Evolutionary conservation across 1,140 invertebrate genomes (phyloP).

Genomic region (Macrostomum lignano): DNA sequence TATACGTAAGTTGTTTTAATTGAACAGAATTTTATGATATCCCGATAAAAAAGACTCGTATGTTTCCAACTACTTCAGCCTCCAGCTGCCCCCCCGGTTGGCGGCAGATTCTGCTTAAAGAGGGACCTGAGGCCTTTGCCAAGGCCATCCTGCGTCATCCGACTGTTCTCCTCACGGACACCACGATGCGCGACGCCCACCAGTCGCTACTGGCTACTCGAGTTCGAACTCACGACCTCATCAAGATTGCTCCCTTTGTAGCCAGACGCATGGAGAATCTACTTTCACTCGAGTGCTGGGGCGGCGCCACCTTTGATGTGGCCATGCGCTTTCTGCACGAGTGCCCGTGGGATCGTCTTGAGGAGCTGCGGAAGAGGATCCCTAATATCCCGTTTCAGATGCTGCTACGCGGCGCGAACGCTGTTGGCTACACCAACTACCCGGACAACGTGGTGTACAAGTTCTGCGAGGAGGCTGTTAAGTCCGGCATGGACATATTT

Average conservation of each 20-base stretch:
- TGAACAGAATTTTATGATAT: too few relatives aligned
- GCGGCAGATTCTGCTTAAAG: conserved; percentile 46
- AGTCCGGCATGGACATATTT: conserved; percentile 94
- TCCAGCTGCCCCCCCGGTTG: conserved; percentile 50
- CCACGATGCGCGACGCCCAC: conserved; percentile 82
- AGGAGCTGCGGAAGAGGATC: conserved; percentile 58
- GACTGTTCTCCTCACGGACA: conserved; percentile 65
- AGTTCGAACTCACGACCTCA: conserved; percentile 62
- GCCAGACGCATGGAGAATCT: conserved; percentile 54
- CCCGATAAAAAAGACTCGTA: too few relatives aligned
- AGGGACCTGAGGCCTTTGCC: conserved; percentile 77
- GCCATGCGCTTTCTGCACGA: conserved; percentile 81
- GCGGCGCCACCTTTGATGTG: conserved; percentile 91
- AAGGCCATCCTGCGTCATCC: conserved; percentile 53
- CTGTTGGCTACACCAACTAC: conserved; percentile 93
- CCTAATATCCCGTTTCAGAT: conserved; percentile 99
- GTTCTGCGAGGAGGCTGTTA: conserved; percentile 59
- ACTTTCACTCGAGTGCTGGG: conserved; percentile 88
- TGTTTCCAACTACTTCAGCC: too few relatives aligned
- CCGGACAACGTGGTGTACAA: conserved; percentile 80
- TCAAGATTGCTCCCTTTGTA: conserved; percentile 61
- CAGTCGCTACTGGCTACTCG: conserved; percentile 81
- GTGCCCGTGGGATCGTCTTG: conserved; percentile 85
- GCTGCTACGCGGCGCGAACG: conserved; percentile 83
- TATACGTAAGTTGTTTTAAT: too few relatives aligned